Conservation (phyloP, 2,113 vertebrate species). For the Perca fluviatilis region DNA sequence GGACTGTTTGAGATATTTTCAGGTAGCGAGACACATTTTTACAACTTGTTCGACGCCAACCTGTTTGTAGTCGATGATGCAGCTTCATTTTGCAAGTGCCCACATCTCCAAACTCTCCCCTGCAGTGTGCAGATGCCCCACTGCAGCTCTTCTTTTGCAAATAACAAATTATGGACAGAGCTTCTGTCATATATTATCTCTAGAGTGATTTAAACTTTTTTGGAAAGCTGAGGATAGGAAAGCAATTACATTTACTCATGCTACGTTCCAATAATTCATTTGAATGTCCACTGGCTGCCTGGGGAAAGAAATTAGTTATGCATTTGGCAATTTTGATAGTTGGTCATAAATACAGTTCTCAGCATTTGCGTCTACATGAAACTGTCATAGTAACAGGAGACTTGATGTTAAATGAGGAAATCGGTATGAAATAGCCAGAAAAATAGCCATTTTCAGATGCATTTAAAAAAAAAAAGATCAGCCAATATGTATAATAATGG, state of each 20-base stretch:
- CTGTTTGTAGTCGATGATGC: conserved; percentile 27
- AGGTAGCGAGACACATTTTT: conserved; percentile 61
- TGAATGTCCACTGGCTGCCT: conserved; percentile 62
- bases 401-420: conserved; percentile 42
- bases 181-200: conserved; percentile 35
- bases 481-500: conserved; percentile 28
- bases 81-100: conserved; percentile 51
- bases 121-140: background rate
- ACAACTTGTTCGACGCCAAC: conserved; percentile 15
- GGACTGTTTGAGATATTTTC: conserved; percentile 51
- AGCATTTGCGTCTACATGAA: conserved; percentile 51
- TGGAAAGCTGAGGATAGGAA: conserved; percentile 39
- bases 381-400: conserved; percentile 53
- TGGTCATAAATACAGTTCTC: conserved; percentile 61
- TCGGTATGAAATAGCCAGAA: conserved; percentile 51
- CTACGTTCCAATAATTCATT: conserved; percentile 69
- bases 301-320: conserved; percentile 12
- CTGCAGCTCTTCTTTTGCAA: conserved; percentile 6
- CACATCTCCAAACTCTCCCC: conserved; percentile 29
- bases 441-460: conserved; percentile 60
- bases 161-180: conserved; percentile 44
- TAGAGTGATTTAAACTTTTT: conserved; percentile 42
- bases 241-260: conserved; percentile 65
- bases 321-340: conserved; percentile 59
- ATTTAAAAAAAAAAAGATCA: conserved; percentile 43